A percentile compares a stretch with the other conserved stretches of the same genome.
Conservation (phyloP, 2,888 invertebrate species). For the Merodon equestris region DNA sequence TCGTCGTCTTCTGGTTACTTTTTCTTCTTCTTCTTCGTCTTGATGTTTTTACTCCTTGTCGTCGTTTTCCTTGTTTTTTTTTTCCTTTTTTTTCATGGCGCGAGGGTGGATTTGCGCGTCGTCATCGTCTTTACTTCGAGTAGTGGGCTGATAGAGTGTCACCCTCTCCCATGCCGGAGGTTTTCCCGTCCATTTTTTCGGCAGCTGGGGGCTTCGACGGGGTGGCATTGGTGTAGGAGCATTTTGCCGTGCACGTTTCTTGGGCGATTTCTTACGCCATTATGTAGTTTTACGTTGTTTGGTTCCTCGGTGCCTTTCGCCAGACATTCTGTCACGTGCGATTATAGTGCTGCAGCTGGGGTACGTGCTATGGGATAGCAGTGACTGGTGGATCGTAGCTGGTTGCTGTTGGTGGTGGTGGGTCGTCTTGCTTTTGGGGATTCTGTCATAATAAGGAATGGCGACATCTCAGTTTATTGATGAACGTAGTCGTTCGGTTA, state of each 20-base stretch:
- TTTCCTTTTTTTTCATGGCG: constrained; percentile 48
- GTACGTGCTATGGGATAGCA: constrained; percentile 18
- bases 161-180: neutral
- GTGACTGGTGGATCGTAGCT: constrained; percentile 2
- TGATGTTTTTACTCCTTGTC: constrained; percentile 18
- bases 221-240: neutral
- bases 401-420: neutral
- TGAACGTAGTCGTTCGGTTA: constrained; percentile 58
- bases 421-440: constrained; percentile 27
- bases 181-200: neutral
- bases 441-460: constrained; percentile 65
- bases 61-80: constrained; percentile 23
- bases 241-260: constrained; percentile 56
- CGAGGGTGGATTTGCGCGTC: constrained; percentile 67
- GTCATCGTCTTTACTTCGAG: constrained; percentile 31
- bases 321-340: constrained; percentile 68
- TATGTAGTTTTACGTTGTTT: constrained; percentile 65
- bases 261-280: constrained; percentile 67
- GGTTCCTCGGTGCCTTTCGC: constrained; percentile 49
- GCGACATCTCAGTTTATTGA: constrained; percentile 69
- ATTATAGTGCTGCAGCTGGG: constrained; percentile 54
- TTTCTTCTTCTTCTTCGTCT: constrained; percentile 21
- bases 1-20: neutral
- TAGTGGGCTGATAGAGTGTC: constrained; percentile 9
- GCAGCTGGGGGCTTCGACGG: neutral